Percentiles rank a stretch among this genome's conserved stretches.
Conservation (phyloP, 1,140 invertebrate genomes). For the Notospermus geniculatus region DNA sequence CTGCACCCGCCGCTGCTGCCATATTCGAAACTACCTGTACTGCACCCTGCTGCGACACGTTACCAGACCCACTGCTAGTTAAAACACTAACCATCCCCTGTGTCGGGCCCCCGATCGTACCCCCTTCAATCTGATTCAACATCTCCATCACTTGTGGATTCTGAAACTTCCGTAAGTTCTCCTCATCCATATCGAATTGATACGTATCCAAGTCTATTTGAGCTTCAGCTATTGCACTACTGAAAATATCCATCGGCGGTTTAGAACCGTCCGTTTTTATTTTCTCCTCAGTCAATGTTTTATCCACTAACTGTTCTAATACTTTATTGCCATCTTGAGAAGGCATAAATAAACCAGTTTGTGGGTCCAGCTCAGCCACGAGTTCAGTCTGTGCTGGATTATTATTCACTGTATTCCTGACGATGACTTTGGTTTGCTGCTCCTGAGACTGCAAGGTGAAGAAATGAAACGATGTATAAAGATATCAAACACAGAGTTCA, state of each 20-base stretch:
- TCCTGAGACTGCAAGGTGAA: neutral
- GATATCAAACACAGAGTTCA: neutral
- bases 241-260: conserved; percentile 41
- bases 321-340: conserved; percentile 25
- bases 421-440: conserved; percentile 5
- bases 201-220: conserved; percentile 51
- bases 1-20: too few relatives aligned
- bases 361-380: conserved; percentile 45
- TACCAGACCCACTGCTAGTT: too few relatives aligned
- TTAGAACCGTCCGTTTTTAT: conserved; percentile 16
- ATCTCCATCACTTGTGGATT: too few relatives aligned
- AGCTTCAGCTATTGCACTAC: conserved; percentile 51
- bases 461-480: neutral
- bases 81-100: too few relatives aligned
- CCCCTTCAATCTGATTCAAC: too few relatives aligned
- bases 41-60: too few relatives aligned
- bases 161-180: conserved; percentile 1
- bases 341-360: conserved; percentile 41
- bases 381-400: conserved; percentile 3
- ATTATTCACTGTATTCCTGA: neutral
- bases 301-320: neutral
- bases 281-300: neutral
- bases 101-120: too few relatives aligned
- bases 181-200: conserved; percentile 40
- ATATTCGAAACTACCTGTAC: too few relatives aligned